Conservation (phyloP, 1,140 invertebrate species). For the Drosophila guanche region DNA sequence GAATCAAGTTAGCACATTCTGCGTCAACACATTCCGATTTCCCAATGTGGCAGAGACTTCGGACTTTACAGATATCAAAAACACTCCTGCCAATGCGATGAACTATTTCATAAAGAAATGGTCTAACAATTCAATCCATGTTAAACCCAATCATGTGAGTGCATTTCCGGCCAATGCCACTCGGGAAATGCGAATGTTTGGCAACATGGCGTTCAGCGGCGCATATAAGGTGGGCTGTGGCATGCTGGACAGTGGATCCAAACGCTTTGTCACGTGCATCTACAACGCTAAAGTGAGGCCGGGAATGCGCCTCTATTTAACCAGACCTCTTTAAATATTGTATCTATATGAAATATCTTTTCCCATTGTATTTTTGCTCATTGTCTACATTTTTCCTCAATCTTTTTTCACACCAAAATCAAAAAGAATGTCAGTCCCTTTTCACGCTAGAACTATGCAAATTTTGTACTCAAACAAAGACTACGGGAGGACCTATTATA, state of each 20-base stretch:
- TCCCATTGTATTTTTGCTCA: neutral
- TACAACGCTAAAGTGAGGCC: neutral
- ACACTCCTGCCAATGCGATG: neutral
- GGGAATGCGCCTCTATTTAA: neutral
- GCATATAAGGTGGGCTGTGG: conserved; percentile 1
- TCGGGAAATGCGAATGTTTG: neutral
- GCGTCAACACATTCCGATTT: conserved; percentile 21
- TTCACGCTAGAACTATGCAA: conserved; percentile 20
- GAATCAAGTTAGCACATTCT: neutral
- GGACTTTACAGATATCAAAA: neutral
- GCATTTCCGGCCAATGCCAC: neutral
- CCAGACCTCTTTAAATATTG: neutral
- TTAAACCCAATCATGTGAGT: neutral
- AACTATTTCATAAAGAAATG: neutral
- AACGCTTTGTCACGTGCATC: conserved; percentile 3
- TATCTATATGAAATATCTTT: neutral
- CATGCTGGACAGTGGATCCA: neutral
- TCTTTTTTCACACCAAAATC: neutral
- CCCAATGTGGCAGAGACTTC: conserved; percentile 20
- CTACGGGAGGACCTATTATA: no score
- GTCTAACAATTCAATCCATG: neutral
- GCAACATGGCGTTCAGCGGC: neutral
- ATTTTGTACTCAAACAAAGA: conserved; percentile 19
- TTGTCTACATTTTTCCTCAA: neutral
- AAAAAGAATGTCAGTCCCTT: conserved; percentile 1